phyloP scores from a whole-genome alignment of 2,113 vertebrate genomes.

The Eublepharis macularius region DNA sequence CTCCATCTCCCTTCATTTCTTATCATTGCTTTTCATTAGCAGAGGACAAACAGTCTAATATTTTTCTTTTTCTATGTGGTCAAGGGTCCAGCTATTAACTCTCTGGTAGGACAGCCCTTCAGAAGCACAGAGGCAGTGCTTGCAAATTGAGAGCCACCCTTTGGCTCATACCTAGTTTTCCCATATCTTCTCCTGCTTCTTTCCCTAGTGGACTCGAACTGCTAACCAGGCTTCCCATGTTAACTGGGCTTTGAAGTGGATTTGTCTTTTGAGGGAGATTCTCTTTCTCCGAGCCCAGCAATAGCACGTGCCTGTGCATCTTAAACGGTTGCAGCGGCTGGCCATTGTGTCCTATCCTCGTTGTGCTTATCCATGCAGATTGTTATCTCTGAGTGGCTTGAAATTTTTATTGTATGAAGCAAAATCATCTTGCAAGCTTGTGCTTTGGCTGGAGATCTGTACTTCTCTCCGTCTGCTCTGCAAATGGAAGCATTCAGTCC shows the following conservation, averaged over 20 bases:
- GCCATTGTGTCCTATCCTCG: not conserved
- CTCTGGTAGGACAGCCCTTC: no score
- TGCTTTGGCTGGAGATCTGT: not conserved
- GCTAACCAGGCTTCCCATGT: not conserved
- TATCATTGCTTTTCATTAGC: no score
- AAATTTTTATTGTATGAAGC: not conserved
- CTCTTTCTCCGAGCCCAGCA: not conserved
- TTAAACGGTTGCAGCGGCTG: not conserved
- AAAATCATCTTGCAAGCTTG: not conserved
- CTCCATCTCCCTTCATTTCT: no score
- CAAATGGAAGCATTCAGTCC: conserved; percentile 1
- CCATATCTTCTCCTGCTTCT: no score
- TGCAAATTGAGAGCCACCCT: no score
- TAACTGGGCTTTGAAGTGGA: not conserved
- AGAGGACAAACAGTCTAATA: no score
- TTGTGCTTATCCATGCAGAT: not conserved
- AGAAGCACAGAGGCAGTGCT: no score
- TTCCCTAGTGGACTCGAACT: no score
- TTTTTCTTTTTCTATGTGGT: no score
- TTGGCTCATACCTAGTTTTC: no score
- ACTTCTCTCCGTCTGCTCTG: conserved; percentile 15
- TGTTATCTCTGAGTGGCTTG: not conserved
- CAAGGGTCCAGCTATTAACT: no score
- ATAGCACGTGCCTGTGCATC: not conserved
- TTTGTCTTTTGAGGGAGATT: not conserved